Evolutionary conservation across 2,797 vertebrate species (phyloP).

Genomic region (Gobionotothen gibberifrons): DNA sequence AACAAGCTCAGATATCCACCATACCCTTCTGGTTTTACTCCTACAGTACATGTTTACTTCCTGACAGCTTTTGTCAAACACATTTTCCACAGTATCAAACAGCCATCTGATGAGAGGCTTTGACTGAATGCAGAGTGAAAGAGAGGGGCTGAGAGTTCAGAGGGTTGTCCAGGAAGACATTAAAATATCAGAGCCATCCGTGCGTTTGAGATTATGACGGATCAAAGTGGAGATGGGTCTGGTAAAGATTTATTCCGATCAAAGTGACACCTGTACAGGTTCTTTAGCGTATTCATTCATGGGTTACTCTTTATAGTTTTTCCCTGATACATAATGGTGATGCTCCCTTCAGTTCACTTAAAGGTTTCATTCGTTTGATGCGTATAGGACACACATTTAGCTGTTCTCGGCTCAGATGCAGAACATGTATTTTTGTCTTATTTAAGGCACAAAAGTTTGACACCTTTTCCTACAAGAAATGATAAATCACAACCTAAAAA

Average conservation of each 20-base stretch:
- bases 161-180: slow-evolving; percentile 60
- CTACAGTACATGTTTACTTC: slow-evolving; percentile 22
- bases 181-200: slow-evolving; percentile 72
- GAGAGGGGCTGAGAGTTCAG: slow-evolving; percentile 52
- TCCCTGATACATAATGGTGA: background rate
- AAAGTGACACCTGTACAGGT: slow-evolving; percentile 40
- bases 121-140: slow-evolving; percentile 28
- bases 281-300: slow-evolving; percentile 26
- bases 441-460: too few species aligned
- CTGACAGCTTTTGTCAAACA: slow-evolving; percentile 42
- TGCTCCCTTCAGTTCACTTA: background rate
- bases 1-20: slow-evolving; percentile 18
- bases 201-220: slow-evolving; percentile 14
- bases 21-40: slow-evolving; percentile 1
- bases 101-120: slow-evolving; percentile 35
- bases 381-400: too few species aligned
- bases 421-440: too few species aligned
- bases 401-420: too few species aligned
- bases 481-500: too few species aligned
- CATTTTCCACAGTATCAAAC: slow-evolving; percentile 56
- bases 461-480: too few species aligned
- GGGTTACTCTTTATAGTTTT: slow-evolving; percentile 8
- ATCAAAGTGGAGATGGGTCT: slow-evolving; percentile 31
- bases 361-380: slow-evolving; percentile 1
- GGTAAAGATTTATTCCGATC: slow-evolving; percentile 35